Evolutionary conservation across 2,113 vertebrate genomes (phyloP), one percentile per base, ranked within the genome.

Genomic region (Leptobrachium leishanense): DNA sequence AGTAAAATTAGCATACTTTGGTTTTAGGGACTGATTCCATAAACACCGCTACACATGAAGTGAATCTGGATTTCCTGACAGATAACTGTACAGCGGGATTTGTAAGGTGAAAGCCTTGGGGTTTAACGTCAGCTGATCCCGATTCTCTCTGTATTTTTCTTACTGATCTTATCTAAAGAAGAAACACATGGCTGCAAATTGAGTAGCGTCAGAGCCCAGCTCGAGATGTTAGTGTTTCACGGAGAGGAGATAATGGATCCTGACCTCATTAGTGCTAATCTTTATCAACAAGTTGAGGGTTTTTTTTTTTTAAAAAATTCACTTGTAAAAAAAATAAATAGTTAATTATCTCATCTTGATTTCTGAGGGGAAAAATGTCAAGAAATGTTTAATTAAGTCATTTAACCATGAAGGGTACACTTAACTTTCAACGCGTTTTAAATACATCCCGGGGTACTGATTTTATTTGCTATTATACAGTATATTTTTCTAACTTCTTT

Each of bases 121-220:
- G 77, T 80, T 74, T 80, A 74, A 74, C 43, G 77, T 80, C 77
- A 80, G 83, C 81, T 12, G 66, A 85, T 78, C 72, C 83, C 81
- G 82, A 83, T 83, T 88, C 77, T 72, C 41, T 72, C 86, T 84
- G 82, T 86, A 86, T 87, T 88, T 89, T 83, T 88, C 79, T 73
- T 85, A 87, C 79, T 87, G 85, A 82, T 84, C 83, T 84, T 87
- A 89, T 84, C 85, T 89, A 89, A 91, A 88, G 81, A 85, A 90
- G 62, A 89, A 89, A 83, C 86, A 83, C 76, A 83, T 87, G 88
- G 89, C 12, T 31, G 83, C 83, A 88, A 92, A 89, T 81, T 84
- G 85, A 85, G 84, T 79, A 87, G 78, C 53, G 54, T 70, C 77
- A 80, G 40, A 74, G 71, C 73, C 46, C 20, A 39, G 70, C 63